A percentile compares a stretch with the other conserved stretches of the same genome.
Conservation (phyloP, 2,113 vertebrate genomes). For the Hippolais icterina region DNA sequence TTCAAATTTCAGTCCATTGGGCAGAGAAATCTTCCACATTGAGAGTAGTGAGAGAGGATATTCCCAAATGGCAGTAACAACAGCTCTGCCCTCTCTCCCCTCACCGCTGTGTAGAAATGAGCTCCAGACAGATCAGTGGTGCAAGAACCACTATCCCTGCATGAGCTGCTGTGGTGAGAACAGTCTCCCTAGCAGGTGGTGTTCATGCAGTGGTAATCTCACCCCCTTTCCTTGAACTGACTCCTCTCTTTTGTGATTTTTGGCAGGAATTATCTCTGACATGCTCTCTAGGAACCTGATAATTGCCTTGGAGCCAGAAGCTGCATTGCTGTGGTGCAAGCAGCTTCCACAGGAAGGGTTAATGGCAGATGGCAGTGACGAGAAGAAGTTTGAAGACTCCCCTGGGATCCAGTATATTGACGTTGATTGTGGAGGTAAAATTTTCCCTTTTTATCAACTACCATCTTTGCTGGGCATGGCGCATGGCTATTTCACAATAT, state of each 20-base stretch:
- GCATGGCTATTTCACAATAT: not conserved
- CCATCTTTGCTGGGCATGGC: not conserved
- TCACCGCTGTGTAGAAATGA: fast-evolving
- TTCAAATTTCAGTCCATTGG: not conserved
- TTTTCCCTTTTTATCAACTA: not conserved
- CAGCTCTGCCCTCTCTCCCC: not conserved
- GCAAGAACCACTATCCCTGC: not conserved
- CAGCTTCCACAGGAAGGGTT: constrained; percentile 50
- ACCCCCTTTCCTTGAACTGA: not conserved
- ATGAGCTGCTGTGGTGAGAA: not conserved
- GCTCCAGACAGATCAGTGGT: fast-evolving
- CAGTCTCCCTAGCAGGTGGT: not conserved
- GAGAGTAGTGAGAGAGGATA: not conserved
- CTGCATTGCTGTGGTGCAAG: constrained; percentile 59
- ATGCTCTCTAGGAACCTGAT: constrained; percentile 7
- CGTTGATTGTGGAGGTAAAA: constrained; percentile 62
- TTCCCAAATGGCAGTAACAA: not conserved
- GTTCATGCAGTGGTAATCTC: not conserved
- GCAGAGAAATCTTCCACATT: not conserved
- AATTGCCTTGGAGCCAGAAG: constrained; percentile 61
- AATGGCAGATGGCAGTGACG: not conserved
- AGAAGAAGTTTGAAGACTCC: constrained; percentile 15
- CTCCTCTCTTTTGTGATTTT: not conserved
- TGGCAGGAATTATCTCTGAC: constrained; percentile 51
- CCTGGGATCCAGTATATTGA: constrained; percentile 60